These are phyloP conservation scores for Anhinga anhinga DNA, from an alignment of 2,113 vertebrate genomes.

Conservation along the genomic window DNA sequence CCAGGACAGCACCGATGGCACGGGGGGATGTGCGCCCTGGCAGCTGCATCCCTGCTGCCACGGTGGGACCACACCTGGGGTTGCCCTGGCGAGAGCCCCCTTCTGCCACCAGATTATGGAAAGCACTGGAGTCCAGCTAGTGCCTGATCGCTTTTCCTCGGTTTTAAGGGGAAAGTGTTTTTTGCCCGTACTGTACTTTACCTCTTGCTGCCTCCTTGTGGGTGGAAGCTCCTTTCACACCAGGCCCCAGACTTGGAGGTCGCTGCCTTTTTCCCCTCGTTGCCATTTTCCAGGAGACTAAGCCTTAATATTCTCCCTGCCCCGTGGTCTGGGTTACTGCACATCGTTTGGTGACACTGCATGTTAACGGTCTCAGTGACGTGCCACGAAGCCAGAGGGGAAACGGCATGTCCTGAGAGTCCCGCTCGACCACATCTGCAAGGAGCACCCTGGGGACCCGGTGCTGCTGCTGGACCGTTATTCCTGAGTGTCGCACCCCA, in stretches of 20 bases:
- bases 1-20: background rate
- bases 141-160: constrained; percentile 50
- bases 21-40: fast-evolving
- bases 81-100: background rate
- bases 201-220: constrained; percentile 61
- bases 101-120: background rate
- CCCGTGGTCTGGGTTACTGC: constrained; percentile 36
- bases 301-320: constrained; percentile 69
- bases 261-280: constrained; percentile 32
- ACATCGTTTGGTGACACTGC: background rate
- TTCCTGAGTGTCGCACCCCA: background rate
- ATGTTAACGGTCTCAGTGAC: background rate
- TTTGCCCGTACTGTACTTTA: constrained; percentile 53
- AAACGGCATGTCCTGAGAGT: background rate
- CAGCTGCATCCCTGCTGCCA: background rate
- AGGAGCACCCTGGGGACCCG: background rate
- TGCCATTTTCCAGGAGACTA: constrained; percentile 53
- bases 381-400: background rate
- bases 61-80: background rate
- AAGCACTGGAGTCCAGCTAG: constrained; percentile 53
- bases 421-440: background rate
- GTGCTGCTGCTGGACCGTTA: background rate
- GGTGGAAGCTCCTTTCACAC: constrained; percentile 56
- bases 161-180: constrained; percentile 68
- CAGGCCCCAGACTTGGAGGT: constrained; percentile 23